Evolutionary conservation across 2,888 invertebrate genomes (phyloP).

Genomic region (Thymelicus lineola): DNA sequence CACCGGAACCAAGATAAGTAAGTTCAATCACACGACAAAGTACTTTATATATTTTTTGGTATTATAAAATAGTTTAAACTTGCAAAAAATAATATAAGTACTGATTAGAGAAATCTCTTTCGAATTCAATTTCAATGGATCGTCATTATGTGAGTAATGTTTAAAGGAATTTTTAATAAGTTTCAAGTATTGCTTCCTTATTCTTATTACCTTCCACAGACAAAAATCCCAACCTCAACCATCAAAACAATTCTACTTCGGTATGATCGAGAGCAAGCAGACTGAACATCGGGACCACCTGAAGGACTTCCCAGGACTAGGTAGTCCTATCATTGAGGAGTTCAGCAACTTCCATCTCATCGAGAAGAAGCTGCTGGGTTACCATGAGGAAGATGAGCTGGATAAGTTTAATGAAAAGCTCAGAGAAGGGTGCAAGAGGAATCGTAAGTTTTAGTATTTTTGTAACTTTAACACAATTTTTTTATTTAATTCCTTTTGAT

Average conservation of each 20-base stretch:
- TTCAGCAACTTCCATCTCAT: conserved; percentile 76
- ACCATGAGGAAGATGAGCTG: conserved; percentile 75
- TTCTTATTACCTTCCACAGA: conserved; percentile 10
- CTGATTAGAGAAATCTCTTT: no score
- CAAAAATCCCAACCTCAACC: conserved; percentile 53
- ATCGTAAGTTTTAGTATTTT: conserved; percentile 57
- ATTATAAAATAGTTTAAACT: no score
- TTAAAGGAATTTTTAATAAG: no score
- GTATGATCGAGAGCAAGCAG: conserved; percentile 87
- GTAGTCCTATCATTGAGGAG: conserved; percentile 78
- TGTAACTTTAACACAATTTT: not conserved
- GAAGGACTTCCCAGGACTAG: conserved; percentile 77
- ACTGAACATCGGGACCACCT: conserved; percentile 63
- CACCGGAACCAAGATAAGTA: conserved; percentile 62
- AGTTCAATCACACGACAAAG: conserved; percentile 42
- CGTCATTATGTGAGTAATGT: no score
- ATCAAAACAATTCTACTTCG: conserved; percentile 89
- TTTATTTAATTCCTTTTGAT: not conserved
- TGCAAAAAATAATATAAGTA: no score
- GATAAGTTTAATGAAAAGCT: conserved; percentile 74
- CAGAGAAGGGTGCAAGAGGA: conserved; percentile 71
- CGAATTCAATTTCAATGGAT: no score
- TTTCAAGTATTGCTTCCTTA: not conserved
- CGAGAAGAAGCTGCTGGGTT: conserved; percentile 74
- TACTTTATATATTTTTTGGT: no score